Conservation (phyloP, 2,797 vertebrate genomes). For the Numenius phaeopus region DNA sequence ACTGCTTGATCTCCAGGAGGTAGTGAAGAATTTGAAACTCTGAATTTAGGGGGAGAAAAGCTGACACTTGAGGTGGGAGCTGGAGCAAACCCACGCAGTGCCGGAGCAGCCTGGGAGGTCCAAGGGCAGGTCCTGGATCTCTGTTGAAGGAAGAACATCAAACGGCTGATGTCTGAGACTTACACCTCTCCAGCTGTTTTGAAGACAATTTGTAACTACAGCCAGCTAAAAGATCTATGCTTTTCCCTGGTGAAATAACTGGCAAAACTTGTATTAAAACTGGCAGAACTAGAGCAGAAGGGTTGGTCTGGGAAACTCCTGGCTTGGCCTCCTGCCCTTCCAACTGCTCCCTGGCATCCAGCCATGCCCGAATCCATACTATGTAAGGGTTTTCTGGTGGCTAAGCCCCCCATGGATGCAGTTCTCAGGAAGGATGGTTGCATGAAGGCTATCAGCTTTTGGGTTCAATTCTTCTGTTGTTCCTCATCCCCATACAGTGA, state of each 20-base stretch:
- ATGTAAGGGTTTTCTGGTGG: neutral
- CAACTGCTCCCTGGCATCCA: neutral
- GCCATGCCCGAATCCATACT: neutral
- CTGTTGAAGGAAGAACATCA: neutral
- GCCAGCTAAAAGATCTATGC: neutral
- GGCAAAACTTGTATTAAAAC: neutral
- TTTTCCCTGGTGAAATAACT: neutral
- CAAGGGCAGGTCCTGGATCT: neutral
- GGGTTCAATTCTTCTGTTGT: neutral
- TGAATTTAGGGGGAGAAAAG: neutral
- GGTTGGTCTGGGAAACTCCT: neutral
- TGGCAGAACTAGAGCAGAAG: neutral
- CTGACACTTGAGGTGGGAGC: neutral
- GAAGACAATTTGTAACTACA: slow-evolving; percentile 38
- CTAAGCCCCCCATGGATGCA: fast-evolving
- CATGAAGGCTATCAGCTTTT: neutral
- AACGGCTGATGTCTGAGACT: neutral
- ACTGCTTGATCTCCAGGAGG: neutral
- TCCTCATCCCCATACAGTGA: neutral
- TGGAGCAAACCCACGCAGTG: neutral
- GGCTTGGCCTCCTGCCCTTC: neutral
- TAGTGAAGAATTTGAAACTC: neutral
- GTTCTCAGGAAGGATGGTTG: neutral
- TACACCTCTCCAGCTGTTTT: slow-evolving; percentile 38
- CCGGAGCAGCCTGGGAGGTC: neutral